phyloP scores from a whole-genome alignment of 2,888 invertebrate species.

The Thyatira batis region DNA sequence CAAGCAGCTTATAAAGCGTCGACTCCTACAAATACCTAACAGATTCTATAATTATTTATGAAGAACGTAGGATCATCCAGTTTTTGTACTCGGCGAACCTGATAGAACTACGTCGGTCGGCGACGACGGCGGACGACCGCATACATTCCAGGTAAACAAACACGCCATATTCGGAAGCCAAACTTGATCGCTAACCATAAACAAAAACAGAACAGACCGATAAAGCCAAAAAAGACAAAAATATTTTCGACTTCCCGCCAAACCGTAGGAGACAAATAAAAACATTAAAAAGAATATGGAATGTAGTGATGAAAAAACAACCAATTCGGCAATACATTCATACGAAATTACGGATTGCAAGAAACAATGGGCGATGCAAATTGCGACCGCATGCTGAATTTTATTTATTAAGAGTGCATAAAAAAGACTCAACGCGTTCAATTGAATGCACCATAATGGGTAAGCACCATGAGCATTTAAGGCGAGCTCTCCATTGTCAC shows the following conservation, averaged over 20 bases:
- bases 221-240: neutral
- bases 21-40: neutral
- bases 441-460: slow-evolving; percentile 63
- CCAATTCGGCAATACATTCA: slow-evolving; percentile 51
- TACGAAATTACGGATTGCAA: slow-evolving; percentile 63
- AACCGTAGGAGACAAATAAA: slow-evolving; percentile 32
- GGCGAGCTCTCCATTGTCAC: slow-evolving; percentile 54
- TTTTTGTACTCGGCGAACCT: neutral
- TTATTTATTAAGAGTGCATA: slow-evolving; percentile 59
- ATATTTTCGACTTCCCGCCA: neutral
- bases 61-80: neutral
- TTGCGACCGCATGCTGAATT: slow-evolving; percentile 55
- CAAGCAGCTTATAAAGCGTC: neutral
- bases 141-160: neutral
- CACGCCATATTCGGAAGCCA: slow-evolving; percentile 1
- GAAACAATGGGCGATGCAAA: slow-evolving; percentile 78
- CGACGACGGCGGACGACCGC: neutral
- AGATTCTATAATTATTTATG: neutral
- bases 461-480: slow-evolving; percentile 51
- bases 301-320: slow-evolving; percentile 42
- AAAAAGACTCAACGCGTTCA: slow-evolving; percentile 57
- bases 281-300: slow-evolving; percentile 37
- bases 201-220: neutral
- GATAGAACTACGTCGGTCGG: neutral
- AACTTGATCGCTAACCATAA: neutral